Percentiles rank a stretch among this genome's conserved stretches.
phyloP scores from a whole-genome alignment of 2,113 vertebrate genomes.

The Actenoides lindsayi region DNA sequence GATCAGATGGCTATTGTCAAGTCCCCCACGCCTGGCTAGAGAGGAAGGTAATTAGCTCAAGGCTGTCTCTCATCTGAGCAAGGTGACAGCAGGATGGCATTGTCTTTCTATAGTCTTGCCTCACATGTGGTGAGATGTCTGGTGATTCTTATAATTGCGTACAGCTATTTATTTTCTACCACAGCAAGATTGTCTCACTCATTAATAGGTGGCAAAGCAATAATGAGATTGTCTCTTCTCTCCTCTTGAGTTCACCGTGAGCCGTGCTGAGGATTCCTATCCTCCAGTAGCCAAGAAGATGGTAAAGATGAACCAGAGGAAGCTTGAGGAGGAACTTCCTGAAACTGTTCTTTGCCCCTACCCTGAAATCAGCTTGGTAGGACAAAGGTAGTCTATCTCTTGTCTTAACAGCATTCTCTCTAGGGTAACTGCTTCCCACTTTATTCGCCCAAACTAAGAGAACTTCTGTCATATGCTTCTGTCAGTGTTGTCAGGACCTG shows the following conservation, averaged over 20 bases:
- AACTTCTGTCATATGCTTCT: background rate
- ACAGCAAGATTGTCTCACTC: background rate
- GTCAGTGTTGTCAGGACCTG: background rate
- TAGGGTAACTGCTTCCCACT: background rate
- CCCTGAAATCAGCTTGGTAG: background rate
- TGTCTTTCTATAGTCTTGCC: slow-evolving; percentile 11
- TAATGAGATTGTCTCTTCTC: background rate
- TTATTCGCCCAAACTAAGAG: background rate
- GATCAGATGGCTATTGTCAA: background rate
- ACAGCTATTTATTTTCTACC: slow-evolving; percentile 24
- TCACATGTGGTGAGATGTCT: slow-evolving; percentile 32
- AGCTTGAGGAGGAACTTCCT: background rate
- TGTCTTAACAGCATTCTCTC: background rate
- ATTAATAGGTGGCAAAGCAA: slow-evolving; percentile 14
- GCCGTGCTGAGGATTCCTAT: background rate
- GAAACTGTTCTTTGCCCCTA: background rate
- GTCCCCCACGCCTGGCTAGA: background rate
- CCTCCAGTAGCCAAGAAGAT: background rate
- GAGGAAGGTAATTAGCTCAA: background rate
- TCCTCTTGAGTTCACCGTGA: background rate
- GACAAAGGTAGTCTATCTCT: background rate
- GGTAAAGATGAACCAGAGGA: background rate
- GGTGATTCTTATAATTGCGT: slow-evolving; percentile 24
- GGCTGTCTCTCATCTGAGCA: background rate
- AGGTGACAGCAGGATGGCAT: background rate